Base-by-base conservation (phyloP, 2,888 invertebrate genomes). In the Mesoligia furuncula region DNA sequence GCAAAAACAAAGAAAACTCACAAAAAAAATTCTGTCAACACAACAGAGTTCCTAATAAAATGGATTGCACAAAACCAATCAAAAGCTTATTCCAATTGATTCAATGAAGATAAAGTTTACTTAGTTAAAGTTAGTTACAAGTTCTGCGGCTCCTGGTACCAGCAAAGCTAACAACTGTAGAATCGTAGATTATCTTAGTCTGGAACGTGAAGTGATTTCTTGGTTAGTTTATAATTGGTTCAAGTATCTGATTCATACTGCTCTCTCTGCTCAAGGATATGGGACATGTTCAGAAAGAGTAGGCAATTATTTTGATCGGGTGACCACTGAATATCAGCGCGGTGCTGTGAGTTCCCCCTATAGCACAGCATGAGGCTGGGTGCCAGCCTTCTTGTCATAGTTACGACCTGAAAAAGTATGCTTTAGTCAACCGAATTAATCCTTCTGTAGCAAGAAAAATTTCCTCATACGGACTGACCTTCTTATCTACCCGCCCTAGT, bases 81-180 rank as follows among this genome's bases (percentile, higher is more conserved):
- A 80, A 48, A 72, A 67, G 39, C 57, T 83, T 83, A 65, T 54
- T 68, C 65, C 62, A 75, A 84, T 75, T 84, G 84, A 79, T 70
- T 75, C 62, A 75, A 57, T 66, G n/a, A 67, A 61, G 39, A 71
- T 79, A 48, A 73, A 84, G 61, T 84, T 80, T 69, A 65, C 75
- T 69, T 61, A 31, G 15, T 69, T n/a, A 48, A 48, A 81, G 61
- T 81, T 78, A 61, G 70, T 71, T 31, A 81, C 36, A 72, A 72
- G 71, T 81, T 83, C 5, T 24, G 67, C 59, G 39, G 82, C n/a
- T 54, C 27, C 31, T 17, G 24, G 51, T 66, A 61, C 66, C 42
- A 24, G 48, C 24, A 17, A 48, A 70, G 54, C 82, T 81, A 82
- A 82, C 70, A 82, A 82, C 54, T 80, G 70, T 66, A 71, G 69